Base-by-base conservation (phyloP, 2,797 vertebrate species). In the Chaetophractus vellerosus region DNA sequence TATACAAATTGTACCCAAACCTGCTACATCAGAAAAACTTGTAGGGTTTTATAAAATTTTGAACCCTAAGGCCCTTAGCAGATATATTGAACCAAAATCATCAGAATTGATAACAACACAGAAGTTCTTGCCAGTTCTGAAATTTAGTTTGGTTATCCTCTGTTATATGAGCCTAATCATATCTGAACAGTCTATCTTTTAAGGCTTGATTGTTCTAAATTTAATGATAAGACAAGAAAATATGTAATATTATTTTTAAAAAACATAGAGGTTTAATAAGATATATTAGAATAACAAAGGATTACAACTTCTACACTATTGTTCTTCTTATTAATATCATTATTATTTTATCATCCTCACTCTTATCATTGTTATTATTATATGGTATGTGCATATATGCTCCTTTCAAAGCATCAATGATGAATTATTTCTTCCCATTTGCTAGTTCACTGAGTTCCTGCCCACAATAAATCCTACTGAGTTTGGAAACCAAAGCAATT, bases 11-110 rank as follows among this genome's bases (percentile, higher is more conserved):
- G 14, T 71, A 83, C 7, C 8, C 31, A 83, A 94, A 61, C 9
- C 8, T 57, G 24, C 52, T 63, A 57, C 1, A 81, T 59, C 5
- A 90, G 21, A 92, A 94, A 90, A 3, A 48, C 4, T 11, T 63
- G 28, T 31, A 74, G 55, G 82, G 31, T 41, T 94, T 66, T 45
- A 78, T 50, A 84, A 88, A 93, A 78, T 88, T 18, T 10, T 68
- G 9, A 94, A 24, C 85, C 2, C 6, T 61, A 48, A 61, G 4
- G 11, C n/a, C 18, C 6, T 11, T 63, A 75, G 18, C 5, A 38
- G 8, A 80, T 79, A 50, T 19, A 68, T 15, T 78, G n/a, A 52
- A 50, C 28, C 1, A 68, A 41, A 81, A 18, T 61, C 9, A 45
- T 41, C 55, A 68, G 8, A 61, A 5, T 18, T 94, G 28, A 9